Base-by-base conservation (phyloP, 2,888 invertebrate species). In the Petrolisthes cinctipes region DNA sequence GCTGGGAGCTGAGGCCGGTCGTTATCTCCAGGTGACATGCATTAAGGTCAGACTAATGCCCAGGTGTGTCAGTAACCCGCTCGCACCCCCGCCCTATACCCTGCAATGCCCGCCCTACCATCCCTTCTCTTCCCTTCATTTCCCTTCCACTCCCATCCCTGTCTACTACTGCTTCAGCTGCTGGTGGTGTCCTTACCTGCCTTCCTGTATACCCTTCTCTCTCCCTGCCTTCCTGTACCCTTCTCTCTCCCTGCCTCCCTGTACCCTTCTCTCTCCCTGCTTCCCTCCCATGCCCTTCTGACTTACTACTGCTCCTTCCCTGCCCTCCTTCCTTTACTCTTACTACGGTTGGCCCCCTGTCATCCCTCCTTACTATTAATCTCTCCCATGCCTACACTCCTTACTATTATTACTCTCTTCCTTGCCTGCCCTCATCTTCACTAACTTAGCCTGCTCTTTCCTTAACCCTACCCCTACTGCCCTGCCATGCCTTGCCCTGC, bases 11-110 rank as follows among this genome's bases (percentile, higher is more conserved):
- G 54, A 37, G 73, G 57, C 76, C 37, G 57, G 75, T 83, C 14
- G 75, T 75, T 83, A 75, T 83, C 56, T 57, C 56, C 20, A 68
- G 83, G 83, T 83, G 83, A 83, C 83, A 83, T 68, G 75, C 83
- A 83, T 75, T 83, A 75, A 56, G 83, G 75, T 83, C 75, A 75
- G 73, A 23, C 57, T 83, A 83, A 75, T 83, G 37, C 75, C 75
- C 56, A 83, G 75, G 71, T 71, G 73, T 68, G 82, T 56, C 71
- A 82, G 82, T 68, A 71, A 71, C 82, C 82, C 54, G 54, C 54
- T 73, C n/a, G 71, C 82, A 82, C 71, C 71, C 71, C n/a, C 9
- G 53, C 54, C 68, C 53, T 73, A 7, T 7, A 23, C 17, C 17
- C 23, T 23, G n/a, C n/a, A 17, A 73, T 14, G 17, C 20, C 73